Base-by-base conservation (phyloP, 2,888 invertebrate genomes). In the Romanomermis culicivorax region DNA sequence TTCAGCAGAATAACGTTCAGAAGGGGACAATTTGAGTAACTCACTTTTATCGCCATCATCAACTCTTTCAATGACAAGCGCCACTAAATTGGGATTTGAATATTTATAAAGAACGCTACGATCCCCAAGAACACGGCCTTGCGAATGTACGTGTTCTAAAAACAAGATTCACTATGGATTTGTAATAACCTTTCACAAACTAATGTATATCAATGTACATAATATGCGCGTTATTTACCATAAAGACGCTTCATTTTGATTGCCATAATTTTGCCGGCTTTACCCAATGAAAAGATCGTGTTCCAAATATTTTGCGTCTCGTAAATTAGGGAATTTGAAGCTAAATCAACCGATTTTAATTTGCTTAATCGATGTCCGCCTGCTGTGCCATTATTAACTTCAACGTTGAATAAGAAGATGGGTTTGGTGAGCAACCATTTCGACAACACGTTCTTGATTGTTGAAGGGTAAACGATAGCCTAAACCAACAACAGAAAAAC, bases 61-160 rank as follows among this genome's bases (percentile, higher is more conserved):
- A 20, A 78, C 76, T 29, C 81, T 80, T 66, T 84, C 78, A 0
- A 85, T 82, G 27, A 84, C 77, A 58, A 91, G 77, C 17, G 85
- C 85, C 58, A 91, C 80, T 60, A 97, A 76, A 74, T 97, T 97
- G 29, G 97, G 97, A 76, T 97, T 97, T 62, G 85, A 78, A 71
- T 99, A 95, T 73, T 97, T 99, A 75, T 97, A 97, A 42, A 95
- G 78, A 54, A 99, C 97, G 63, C 86, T 86, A 59, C 97, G 78
- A 75, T 97, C 95, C 36, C 83, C 83, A 61, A 95, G 75, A 52
- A 93, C 93, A 60, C 88, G 78, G 26, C 95, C 97, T 68, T 89
- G 87, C 1, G 91, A 89, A 71, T 93, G 91, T 20, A 87, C 84
- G 60, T 70, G 70, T 61, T 74, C 74, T 65, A 55, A 24, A 56